Evolutionary conservation across 2,113 vertebrate genomes (phyloP).

Genomic region (Channa argus): DNA sequence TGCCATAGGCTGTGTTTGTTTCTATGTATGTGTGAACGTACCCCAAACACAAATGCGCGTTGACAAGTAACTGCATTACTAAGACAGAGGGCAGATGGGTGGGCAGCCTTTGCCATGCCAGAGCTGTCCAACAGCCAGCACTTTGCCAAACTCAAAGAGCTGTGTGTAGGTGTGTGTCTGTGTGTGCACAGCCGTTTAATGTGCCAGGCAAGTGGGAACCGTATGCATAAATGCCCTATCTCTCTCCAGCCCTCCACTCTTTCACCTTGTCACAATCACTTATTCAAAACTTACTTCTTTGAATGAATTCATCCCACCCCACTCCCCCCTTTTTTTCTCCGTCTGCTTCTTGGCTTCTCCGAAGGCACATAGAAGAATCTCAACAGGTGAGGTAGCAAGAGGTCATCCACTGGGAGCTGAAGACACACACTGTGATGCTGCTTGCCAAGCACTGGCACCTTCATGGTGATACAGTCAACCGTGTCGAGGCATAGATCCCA

Average conservation of each 20-base stretch:
- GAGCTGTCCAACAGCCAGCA: conserved; percentile 69
- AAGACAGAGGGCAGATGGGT: conserved; percentile 80
- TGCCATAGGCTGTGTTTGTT: conserved; percentile 58
- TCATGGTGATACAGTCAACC: conserved; percentile 65
- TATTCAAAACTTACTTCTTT: conserved; percentile 71
- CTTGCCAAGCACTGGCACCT: conserved; percentile 68
- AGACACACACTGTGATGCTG: conserved; percentile 46
- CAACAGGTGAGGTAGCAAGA: conserved; percentile 77
- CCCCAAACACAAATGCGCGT: conserved; percentile 45
- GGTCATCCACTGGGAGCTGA: conserved; percentile 68
- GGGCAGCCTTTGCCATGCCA: conserved; percentile 72
- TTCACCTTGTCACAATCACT: conserved; percentile 79
- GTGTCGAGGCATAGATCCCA: conserved; percentile 69
- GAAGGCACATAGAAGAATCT: conserved; percentile 58
- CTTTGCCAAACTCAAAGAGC: conserved; percentile 71
- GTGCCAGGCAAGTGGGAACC: conserved; percentile 68
- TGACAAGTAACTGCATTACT: conserved; percentile 72
- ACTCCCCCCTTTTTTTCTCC: conserved; percentile 32
- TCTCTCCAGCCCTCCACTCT: conserved; percentile 59
- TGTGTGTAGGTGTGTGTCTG: conserved; percentile 49
- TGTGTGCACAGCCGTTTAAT: conserved; percentile 61
- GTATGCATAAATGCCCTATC: conserved; percentile 72
- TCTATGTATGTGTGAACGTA: conserved; percentile 50
- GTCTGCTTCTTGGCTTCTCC: conserved; percentile 31
- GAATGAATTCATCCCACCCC: conserved; percentile 67